These are phyloP conservation scores for Salmo trutta DNA, from an alignment of 2,797 vertebrate genomes.

Conservation along the genomic window DNA sequence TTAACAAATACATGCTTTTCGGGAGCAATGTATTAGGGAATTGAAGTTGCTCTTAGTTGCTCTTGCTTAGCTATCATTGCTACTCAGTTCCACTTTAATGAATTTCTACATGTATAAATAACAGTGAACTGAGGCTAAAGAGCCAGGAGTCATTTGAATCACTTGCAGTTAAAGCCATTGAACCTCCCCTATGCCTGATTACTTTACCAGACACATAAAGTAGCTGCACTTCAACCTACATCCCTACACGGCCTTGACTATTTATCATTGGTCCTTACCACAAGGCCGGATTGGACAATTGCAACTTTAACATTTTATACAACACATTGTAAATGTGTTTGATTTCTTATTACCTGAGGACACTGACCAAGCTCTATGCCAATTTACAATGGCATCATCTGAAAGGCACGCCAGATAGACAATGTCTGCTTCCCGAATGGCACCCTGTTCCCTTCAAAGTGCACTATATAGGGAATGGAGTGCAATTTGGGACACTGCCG, in stretches of 20 bases:
- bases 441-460: background rate
- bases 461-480: background rate
- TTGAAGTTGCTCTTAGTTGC: no score
- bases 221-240: background rate
- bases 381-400: conserved; percentile 30
- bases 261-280: background rate
- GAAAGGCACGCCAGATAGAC: conserved; percentile 18
- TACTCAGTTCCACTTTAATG: no score
- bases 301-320: background rate
- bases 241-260: background rate
- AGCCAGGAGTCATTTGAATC: background rate
- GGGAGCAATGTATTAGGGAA: background rate
- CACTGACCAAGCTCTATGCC: conserved; percentile 7
- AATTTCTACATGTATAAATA: background rate
- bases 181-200: background rate
- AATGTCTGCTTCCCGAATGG: background rate
- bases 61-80: no score
- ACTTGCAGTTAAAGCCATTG: background rate
- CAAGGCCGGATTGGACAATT: background rate
- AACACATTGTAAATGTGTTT: background rate
- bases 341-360: background rate
- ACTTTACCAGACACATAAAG: background rate
- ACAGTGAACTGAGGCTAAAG: background rate
- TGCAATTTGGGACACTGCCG: no score
- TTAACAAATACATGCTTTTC: background rate